Evolutionary conservation across 2,797 vertebrate genomes (phyloP), one percentile per base, ranked within the genome.

Genomic region (Phyllotis vaccarum): DNA sequence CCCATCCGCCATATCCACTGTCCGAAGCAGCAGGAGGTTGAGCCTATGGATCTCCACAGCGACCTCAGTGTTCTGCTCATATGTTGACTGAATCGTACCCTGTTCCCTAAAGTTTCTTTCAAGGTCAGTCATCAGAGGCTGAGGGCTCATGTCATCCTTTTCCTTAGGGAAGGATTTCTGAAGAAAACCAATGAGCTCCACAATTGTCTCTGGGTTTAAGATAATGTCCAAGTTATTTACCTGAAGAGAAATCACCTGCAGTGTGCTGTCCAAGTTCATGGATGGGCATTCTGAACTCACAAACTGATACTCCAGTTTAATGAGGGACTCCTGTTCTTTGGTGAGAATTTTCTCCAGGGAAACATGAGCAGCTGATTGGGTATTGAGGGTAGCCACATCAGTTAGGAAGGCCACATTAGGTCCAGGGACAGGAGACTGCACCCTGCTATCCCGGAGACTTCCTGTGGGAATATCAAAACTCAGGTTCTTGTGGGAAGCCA

Each of bases 151-250:
- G 43, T 98, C 97, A 66, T 98, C 99, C 78, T 99, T 99, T 81
- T 99, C 99, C 98, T 99, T 99, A 0, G 99, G 99, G 96, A 99
- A 99, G 40, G 99, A 99, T 92, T 99, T 99, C 89, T 99, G 99
- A 74, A 99, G 99, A 97, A 99, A 99, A 68, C 99, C 99, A 10
- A 99, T 99, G 22, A 99, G 98, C 96, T 99, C 99, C 93, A 99
- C 99, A 49, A 99, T 99, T 8, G 99, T 99, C 98, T 99, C 99
- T 27, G 99, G 99, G 97, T 99, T 99, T 34, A 99, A 99, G 95
- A 99, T 99, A 80, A 99, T 99, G 98, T 99, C 99, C 97, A 99
- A 86, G 97, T 99, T 99, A 98, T 99, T 99, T 89, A 99, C 99
- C 97, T 99, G 99, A 83, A 99, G 97, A 13, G 98, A 99, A 85